A percentile compares a stretch with the other conserved stretches of the same genome.
phyloP scores from a whole-genome alignment of 2,113 vertebrate genomes.

The Chauna torquata region DNA sequence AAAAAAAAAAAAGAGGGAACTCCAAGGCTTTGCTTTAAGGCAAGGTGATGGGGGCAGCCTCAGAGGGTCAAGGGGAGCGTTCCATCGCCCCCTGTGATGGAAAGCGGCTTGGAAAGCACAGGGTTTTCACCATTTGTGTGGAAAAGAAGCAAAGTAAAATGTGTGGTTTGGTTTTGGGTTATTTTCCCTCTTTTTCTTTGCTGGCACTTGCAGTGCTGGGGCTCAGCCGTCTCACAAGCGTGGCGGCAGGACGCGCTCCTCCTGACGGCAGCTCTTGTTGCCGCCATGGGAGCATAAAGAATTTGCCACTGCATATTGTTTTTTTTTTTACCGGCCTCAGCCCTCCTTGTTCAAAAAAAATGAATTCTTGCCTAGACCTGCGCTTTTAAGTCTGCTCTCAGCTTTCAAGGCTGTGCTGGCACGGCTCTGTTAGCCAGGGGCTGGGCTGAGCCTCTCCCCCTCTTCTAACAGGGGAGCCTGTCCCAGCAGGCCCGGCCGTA shows the following conservation, averaged over 20 bases:
- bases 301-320: fast-evolving
- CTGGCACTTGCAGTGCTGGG: fast-evolving
- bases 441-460: conserved; percentile 30
- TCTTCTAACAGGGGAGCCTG: conserved; percentile 5
- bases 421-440: neutral
- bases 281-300: neutral
- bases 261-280: neutral
- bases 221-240: fast-evolving
- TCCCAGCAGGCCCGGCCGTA: conserved; percentile 18
- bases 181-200: neutral
- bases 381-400: neutral
- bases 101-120: fast-evolving
- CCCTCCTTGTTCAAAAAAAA: neutral
- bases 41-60: no score
- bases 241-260: fast-evolving
- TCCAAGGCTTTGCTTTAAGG: neutral
- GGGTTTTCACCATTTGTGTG: fast-evolving
- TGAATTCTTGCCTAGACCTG: conserved; percentile 48
- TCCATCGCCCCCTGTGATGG: fast-evolving
- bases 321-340: neutral
- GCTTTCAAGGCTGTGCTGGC: conserved; percentile 4
- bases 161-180: neutral
- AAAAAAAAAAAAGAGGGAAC: neutral
- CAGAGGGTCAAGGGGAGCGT: fast-evolving
- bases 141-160: neutral